phyloP scores from a whole-genome alignment of 2,888 invertebrate genomes.

The Dromius quadrimaculatus region DNA sequence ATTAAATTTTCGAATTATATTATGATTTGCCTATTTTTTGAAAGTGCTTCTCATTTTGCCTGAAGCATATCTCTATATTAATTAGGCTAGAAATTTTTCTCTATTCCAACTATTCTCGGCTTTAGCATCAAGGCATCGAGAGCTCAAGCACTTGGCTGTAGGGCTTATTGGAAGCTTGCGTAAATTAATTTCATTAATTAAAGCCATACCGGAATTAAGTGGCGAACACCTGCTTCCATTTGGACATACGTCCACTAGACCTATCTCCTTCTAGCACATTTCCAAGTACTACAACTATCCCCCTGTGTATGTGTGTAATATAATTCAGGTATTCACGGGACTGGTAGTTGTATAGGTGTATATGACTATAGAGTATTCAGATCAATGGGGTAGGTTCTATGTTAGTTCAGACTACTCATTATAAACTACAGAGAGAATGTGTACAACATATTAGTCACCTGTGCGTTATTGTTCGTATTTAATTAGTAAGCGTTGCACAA shows the following conservation, averaged over 20 bases:
- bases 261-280: constrained; percentile 1
- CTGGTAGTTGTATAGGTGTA: constrained; percentile 13
- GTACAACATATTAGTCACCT: constrained; percentile 46
- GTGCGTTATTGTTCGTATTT: constrained; percentile 44
- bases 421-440: constrained; percentile 43
- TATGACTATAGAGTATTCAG: constrained; percentile 28
- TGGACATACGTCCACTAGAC: constrained; percentile 10
- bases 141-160: constrained; percentile 56
- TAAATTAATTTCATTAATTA: constrained; percentile 62
- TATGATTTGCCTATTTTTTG: no score
- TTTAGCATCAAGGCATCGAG: constrained; percentile 17
- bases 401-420: constrained; percentile 36
- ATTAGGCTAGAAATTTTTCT: constrained; percentile 35
- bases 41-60: no score
- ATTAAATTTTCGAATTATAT: neutral
- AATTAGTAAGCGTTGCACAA: constrained; percentile 44
- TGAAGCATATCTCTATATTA: constrained; percentile 32
- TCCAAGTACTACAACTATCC: neutral
- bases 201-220: constrained; percentile 60
- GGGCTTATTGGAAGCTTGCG: constrained; percentile 60
- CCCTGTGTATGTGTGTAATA: constrained; percentile 11
- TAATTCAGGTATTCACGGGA: constrained; percentile 25
- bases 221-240: constrained; percentile 53
- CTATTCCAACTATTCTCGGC: constrained; percentile 25
- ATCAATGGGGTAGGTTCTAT: constrained; percentile 40